Percentiles rank a stretch among this genome's conserved stretches.
phyloP scores from a whole-genome alignment of 2,888 invertebrate species.

The Marronus borbonicus region DNA sequence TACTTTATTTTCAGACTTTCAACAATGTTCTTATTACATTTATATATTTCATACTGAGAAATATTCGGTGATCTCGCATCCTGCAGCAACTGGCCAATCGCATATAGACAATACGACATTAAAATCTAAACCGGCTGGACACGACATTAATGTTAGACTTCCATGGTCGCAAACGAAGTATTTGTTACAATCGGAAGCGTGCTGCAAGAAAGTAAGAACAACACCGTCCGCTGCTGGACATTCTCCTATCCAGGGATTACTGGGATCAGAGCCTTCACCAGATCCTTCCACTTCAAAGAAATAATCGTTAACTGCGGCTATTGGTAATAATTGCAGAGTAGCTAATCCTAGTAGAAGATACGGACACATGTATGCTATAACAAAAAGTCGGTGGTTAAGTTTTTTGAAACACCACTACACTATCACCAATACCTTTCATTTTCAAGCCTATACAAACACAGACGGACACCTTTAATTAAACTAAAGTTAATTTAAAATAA shows the following conservation, averaged over 20 bases:
- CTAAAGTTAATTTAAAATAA: too few relatives aligned
- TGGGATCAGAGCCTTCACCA: background rate
- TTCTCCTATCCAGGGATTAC: slow-evolving; percentile 19
- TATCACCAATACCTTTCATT: background rate
- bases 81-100: slow-evolving; percentile 5
- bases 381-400: background rate
- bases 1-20: background rate
- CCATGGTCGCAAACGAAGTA: slow-evolving; percentile 50
- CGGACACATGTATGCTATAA: background rate
- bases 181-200: slow-evolving; percentile 47
- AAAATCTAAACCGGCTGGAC: slow-evolving; percentile 52
- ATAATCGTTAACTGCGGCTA: too few relatives aligned
- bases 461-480: too few relatives aligned
- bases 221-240: slow-evolving; percentile 13
- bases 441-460: background rate
- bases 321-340: background rate
- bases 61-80: slow-evolving; percentile 5
- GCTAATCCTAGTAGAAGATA: background rate
- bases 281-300: background rate
- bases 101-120: slow-evolving; percentile 35
- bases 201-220: slow-evolving; percentile 21
- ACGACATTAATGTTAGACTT: slow-evolving; percentile 29
- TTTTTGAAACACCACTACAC: background rate
- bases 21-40: background rate
- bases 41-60: background rate